These are phyloP conservation scores for Neodiprion pinetum DNA, from an alignment of 1,140 invertebrate genomes.

Conservation along the genomic window DNA sequence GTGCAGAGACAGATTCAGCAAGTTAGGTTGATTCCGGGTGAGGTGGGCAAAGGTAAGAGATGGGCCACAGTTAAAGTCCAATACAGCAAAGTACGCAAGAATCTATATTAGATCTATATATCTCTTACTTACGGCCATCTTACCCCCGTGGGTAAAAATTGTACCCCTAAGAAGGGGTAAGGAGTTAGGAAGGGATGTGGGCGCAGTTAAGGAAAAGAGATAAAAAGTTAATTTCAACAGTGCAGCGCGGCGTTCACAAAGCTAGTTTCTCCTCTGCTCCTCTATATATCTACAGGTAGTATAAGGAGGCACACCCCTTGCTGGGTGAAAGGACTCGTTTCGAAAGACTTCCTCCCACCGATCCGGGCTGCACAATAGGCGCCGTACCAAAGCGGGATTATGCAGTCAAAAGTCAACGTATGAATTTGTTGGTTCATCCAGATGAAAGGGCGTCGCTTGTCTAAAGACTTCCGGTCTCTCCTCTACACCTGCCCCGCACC, in stretches of 20 bases:
- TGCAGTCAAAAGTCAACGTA: conserved; percentile 62
- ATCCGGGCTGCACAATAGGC: not conserved
- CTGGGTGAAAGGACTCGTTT: not conserved
- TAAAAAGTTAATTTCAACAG: too few relatives aligned
- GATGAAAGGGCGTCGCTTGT: conserved; percentile 40
- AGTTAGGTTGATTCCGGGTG: too few relatives aligned
- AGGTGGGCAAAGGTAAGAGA: too few relatives aligned
- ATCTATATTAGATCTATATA: too few relatives aligned
- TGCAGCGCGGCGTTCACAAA: not conserved
- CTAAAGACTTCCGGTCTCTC: conserved; percentile 59
- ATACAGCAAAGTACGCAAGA: too few relatives aligned
- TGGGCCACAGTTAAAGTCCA: too few relatives aligned
- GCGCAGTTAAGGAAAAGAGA: too few relatives aligned
- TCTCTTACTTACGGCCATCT: not conserved
- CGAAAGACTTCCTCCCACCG: conserved; percentile 1
- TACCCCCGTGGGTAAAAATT: not conserved
- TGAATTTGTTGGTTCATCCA: conserved; percentile 61
- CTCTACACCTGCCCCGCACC: conserved; percentile 54
- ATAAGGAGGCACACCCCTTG: not conserved
- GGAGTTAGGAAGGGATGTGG: too few relatives aligned
- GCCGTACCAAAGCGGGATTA: conserved; percentile 50
- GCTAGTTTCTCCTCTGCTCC: not conserved
- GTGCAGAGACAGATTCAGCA: too few relatives aligned
- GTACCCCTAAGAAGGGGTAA: too few relatives aligned
- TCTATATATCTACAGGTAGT: too few relatives aligned